phyloP scores from a whole-genome alignment of 2,113 vertebrate genomes.

The Steatornis caripensis region DNA sequence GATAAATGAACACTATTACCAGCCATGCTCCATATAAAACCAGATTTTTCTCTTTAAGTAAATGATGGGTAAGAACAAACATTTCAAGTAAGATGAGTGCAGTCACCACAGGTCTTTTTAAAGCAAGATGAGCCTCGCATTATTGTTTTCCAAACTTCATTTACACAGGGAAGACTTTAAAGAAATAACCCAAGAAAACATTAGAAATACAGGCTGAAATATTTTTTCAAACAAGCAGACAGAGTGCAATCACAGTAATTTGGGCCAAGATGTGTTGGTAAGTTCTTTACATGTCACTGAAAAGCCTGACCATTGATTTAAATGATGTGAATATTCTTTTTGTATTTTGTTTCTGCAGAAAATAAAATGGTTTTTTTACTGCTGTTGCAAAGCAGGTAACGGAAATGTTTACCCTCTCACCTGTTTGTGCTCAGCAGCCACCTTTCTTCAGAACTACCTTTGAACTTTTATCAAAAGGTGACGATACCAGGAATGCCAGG shows the following conservation, averaged over 20 bases:
- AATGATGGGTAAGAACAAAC: neutral
- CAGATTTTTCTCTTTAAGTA: neutral
- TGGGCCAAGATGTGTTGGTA: neutral
- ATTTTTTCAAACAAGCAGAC: neutral
- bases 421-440: neutral
- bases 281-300: neutral
- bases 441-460: neutral
- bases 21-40: neutral
- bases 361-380: neutral
- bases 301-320: neutral
- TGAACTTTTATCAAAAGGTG: neutral
- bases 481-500: neutral
- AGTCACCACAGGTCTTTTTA: neutral
- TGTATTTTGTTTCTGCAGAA: neutral
- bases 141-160: neutral
- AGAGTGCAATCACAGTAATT: neutral
- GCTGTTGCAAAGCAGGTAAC: neutral
- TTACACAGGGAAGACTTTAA: neutral
- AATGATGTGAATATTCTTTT: neutral
- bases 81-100: neutral
- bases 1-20: neutral
- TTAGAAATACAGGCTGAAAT: neutral
- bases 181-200: neutral
- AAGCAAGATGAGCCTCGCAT: neutral
- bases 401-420: neutral